Base-by-base conservation (phyloP, 2,888 invertebrate genomes). In the Aleiodes leptofemur region DNA sequence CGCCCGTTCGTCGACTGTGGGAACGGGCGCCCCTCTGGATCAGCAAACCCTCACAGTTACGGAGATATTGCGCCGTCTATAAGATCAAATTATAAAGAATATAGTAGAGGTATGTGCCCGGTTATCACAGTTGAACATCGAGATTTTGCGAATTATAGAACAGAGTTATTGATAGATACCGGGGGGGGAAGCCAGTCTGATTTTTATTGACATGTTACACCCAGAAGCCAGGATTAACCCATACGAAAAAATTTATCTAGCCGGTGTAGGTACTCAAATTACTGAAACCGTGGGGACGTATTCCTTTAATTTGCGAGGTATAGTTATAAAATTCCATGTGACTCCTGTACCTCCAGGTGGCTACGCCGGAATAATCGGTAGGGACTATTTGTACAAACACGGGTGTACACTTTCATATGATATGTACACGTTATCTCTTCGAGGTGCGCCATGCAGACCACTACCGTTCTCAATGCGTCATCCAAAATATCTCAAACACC, bases 51-150 rank as follows among this genome's bases (percentile, higher is more conserved):
- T 56, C 16, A 23, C 56, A 16, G 56, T 56, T 6, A 56, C 23
- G 56, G 56, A 56, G 56, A 56, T 16, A 23, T 56, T 56, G 56
- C 56, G 56, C 56, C 9, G 4, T 23, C 9, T 56, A 9, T 56
- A 56, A 23, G 9, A 23, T 23, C n/a, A 9, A 16, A 56, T 7
- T 8, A 3, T 23, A 56, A 16, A 9, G 9, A 23, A 23, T 56
- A 56, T 56, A 16, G 11, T 8, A 56, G 23, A 23, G 56, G 56
- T 9, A 56, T 56, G 56, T 56, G 56, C 23, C 56, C 56, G 56
- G 56, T 56, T 11, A 56, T 56, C n/a, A 56, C 56, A 7, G 16
- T 23, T 6, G 56, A 56, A 56, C 56, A 56, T 16, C 29, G 56
- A 8, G 56, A 56, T 29, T 56, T 56, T 9, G 7, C 3, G 29